These are phyloP conservation scores for Poeciliopsis turneri DNA, from an alignment of 2,797 vertebrate species.

Conservation along the genomic window DNA sequence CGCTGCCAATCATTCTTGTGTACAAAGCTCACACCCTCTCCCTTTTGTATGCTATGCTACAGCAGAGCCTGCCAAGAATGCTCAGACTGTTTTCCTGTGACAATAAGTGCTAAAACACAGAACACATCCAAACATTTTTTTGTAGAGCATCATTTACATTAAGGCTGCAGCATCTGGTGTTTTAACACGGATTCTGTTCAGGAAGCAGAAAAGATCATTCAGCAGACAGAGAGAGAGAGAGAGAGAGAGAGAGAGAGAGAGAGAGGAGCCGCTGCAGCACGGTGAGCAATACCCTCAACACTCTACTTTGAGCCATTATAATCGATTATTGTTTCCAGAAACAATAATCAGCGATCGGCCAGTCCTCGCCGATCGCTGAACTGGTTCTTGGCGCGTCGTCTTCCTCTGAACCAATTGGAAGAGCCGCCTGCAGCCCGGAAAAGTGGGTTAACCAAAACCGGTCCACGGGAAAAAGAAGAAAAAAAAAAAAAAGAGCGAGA, in stretches of 20 bases:
- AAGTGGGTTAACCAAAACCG: slow-evolving; percentile 36
- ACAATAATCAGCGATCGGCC: slow-evolving; percentile 17
- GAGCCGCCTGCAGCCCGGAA: slow-evolving; percentile 36
- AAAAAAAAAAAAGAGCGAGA: slow-evolving; percentile 1
- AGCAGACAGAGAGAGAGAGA: slow-evolving; percentile 22
- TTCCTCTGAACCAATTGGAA: slow-evolving; percentile 48
- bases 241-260: slow-evolving; percentile 11
- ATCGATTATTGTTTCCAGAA: slow-evolving; percentile 60
- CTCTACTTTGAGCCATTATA: slow-evolving; percentile 59
- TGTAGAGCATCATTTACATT: not conserved
- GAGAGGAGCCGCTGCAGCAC: slow-evolving; percentile 23
- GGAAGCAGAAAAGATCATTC: slow-evolving; percentile 33
- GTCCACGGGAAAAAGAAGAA: not conserved
- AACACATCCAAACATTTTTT: not conserved
- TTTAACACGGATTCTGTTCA: slow-evolving; percentile 22
- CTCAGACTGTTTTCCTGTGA: too few species aligned
- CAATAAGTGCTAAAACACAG: not conserved
- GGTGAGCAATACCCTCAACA: slow-evolving; percentile 52
- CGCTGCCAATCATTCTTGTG: too few species aligned
- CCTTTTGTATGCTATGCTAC: too few species aligned
- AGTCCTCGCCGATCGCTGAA: slow-evolving; percentile 28
- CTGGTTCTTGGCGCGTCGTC: slow-evolving; percentile 39
- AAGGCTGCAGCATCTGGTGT: not conserved
- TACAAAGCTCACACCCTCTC: too few species aligned
- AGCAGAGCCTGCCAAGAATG: too few species aligned